Percentiles rank a stretch among this genome's conserved stretches.
Conservation (phyloP, 2,888 invertebrate species). For the Melinaea marsaeus region DNA sequence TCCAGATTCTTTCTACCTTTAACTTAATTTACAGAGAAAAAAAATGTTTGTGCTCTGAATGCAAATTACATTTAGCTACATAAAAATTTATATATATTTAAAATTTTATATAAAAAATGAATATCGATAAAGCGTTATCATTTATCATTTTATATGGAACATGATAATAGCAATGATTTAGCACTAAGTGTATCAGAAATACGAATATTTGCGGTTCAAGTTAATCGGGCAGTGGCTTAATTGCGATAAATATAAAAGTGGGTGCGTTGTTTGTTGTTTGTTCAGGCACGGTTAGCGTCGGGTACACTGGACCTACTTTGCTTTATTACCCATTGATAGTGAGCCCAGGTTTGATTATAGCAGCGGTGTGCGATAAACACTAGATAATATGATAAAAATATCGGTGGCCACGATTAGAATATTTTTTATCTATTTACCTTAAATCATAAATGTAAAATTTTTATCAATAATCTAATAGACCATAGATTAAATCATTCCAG, state of each 20-base stretch:
- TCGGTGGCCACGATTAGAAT: neutral
- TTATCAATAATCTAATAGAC: too few relatives aligned
- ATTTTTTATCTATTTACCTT: too few relatives aligned
- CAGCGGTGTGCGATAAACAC: neutral
- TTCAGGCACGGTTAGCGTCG: slow-evolving; percentile 10
- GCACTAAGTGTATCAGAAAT: too few relatives aligned
- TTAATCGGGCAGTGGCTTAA: slow-evolving; percentile 1
- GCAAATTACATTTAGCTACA: neutral
- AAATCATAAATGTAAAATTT: too few relatives aligned
- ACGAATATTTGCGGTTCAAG: too few relatives aligned
- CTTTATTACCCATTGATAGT: slow-evolving; percentile 19
- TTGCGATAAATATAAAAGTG: slow-evolving; percentile 13
- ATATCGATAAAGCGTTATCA: neutral
- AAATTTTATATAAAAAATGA: neutral
- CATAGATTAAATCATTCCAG: too few relatives aligned
- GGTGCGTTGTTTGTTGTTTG: slow-evolving; percentile 20
- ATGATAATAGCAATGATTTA: too few relatives aligned
- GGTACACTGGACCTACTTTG: slow-evolving; percentile 23
- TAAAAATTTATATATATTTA: neutral
- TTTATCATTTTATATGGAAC: too few relatives aligned
- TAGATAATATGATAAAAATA: neutral
- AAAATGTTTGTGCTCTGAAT: slow-evolving; percentile 18
- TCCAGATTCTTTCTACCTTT: slow-evolving; percentile 15
- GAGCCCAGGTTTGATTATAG: neutral
- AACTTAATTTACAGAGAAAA: slow-evolving; percentile 15